A percentile compares a stretch with the other conserved stretches of the same genome.
Evolutionary conservation across 1,140 invertebrate species (phyloP).

Genomic region (Uloborus diversus): DNA sequence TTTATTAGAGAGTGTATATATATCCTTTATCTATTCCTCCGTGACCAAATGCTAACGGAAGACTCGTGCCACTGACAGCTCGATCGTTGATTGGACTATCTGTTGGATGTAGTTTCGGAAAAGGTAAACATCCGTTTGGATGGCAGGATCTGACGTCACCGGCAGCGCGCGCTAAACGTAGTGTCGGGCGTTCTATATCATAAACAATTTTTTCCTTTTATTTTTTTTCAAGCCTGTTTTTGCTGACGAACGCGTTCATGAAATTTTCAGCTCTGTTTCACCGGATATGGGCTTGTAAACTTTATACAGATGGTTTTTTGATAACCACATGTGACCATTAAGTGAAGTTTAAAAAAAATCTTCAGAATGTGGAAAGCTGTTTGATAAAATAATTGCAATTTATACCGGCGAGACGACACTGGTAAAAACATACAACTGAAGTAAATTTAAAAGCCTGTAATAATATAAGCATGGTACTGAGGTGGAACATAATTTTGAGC

Average conservation of each 20-base stretch:
- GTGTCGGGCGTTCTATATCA: conserved; percentile 5
- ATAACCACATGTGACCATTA: conserved; percentile 27
- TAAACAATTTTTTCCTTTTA: conserved; percentile 17
- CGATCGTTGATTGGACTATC: conserved; percentile 32
- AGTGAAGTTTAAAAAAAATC: too few relatives aligned
- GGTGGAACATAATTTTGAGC: too few relatives aligned
- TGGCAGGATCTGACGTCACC: conserved; percentile 29
- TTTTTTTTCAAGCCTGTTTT: not conserved
- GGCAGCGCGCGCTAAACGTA: not conserved
- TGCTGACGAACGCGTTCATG: conserved; percentile 3
- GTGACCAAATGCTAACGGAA: not conserved
- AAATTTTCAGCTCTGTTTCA: not conserved
- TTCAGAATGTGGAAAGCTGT: too few relatives aligned
- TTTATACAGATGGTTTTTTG: conserved; percentile 17
- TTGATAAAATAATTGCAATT: too few relatives aligned
- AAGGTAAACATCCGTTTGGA: conserved; percentile 35
- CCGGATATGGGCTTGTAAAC: conserved; percentile 42
- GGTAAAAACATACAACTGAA: too few relatives aligned
- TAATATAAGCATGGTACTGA: too few relatives aligned
- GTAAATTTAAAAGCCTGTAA: too few relatives aligned
- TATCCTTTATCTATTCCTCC: not conserved
- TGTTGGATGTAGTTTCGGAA: conserved; percentile 30
- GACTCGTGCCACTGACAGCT: conserved; percentile 38
- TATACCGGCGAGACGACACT: too few relatives aligned
- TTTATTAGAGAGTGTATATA: conserved; percentile 15